Base-by-base conservation (phyloP, 2,113 vertebrate species). In the Charadrius vociferus region DNA sequence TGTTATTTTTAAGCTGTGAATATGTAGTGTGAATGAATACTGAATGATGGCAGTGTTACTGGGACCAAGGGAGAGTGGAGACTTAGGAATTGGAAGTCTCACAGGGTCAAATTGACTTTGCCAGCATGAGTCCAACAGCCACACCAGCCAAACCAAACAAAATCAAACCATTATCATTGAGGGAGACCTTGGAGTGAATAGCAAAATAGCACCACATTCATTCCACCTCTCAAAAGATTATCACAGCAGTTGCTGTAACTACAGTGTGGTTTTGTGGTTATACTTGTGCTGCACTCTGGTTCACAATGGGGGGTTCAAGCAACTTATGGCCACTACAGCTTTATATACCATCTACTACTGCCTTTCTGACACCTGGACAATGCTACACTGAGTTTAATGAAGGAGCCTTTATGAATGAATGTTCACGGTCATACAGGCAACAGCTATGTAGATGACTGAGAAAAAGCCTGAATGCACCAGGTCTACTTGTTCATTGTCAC, bases 141-240 rank as follows among this genome's bases (percentile, higher is more conserved):
- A 80, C 67, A 65, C 34, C 59, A 91, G 80, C 81, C 74, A 95
- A 85, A 96, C 29, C 86, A 97, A 95, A 80, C 26, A 96, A 91
- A 94, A 96, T 43, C 49, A 83, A 94, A 41, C 78, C 47, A 66
- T 74, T 94, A 93, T 86, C 14, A 7, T 62, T 78, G 74, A 97
- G 52, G 52, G 65, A 96, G 58, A 79, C 86, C 50, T 95, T 92
- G 72, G 22, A 92, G 13, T 2, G 1, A 93, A 84, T 8, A 95
- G 88, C 21, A 89, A 90, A 94, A 93, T 86, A 81, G 22, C 45
- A 93, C 41, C 77, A 93, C 72, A 87, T 90, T 96, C 50, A 88
- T 91, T 95, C 61, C 71, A 86, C 73, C 72, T 97, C 87, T 97
- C 65, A 88, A 89, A 96, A 90, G 86, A 94, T 95, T 97, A 85